These are phyloP conservation scores for Thinocorus orbignyianus DNA, from an alignment of 2,113 vertebrate species.

Conservation along the genomic window DNA sequence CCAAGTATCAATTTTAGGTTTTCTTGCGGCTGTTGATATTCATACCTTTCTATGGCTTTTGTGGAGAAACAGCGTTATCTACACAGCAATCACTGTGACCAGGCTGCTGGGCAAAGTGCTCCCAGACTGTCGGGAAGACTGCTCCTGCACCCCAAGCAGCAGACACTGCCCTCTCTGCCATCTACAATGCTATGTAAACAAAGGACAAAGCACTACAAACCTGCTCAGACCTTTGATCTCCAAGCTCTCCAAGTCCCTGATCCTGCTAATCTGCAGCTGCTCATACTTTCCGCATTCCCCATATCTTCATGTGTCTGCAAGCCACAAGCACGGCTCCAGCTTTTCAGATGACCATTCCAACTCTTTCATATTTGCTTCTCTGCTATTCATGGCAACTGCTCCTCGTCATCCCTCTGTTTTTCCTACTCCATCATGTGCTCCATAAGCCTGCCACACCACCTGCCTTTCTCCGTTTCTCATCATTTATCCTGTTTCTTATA, in stretches of 20 bases:
- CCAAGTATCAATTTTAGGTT: background rate
- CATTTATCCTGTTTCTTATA: background rate
- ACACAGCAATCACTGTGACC: rapidly evolving
- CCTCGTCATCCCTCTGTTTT: background rate
- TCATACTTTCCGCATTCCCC: background rate
- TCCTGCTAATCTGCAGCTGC: background rate
- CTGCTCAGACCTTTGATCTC: background rate
- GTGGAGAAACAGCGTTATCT: background rate
- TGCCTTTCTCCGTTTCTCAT: background rate
- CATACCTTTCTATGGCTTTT: background rate
- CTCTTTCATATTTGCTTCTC: background rate
- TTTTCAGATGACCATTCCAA: background rate
- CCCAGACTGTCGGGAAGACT: background rate
- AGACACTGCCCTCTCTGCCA: background rate
- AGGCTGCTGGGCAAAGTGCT: background rate
- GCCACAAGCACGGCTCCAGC: background rate
- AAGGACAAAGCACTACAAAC: background rate
- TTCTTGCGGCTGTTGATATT: background rate
- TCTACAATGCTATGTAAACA: background rate
- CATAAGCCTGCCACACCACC: background rate
- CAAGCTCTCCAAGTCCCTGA: background rate
- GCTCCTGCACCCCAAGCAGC: background rate
- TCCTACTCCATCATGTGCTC: background rate
- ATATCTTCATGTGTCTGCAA: background rate
- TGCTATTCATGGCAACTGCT: background rate